A percentile compares a stretch with the other conserved stretches of the same genome.
phyloP scores from a whole-genome alignment of 2,888 invertebrate species.

The Dicranocentrus wangi region DNA sequence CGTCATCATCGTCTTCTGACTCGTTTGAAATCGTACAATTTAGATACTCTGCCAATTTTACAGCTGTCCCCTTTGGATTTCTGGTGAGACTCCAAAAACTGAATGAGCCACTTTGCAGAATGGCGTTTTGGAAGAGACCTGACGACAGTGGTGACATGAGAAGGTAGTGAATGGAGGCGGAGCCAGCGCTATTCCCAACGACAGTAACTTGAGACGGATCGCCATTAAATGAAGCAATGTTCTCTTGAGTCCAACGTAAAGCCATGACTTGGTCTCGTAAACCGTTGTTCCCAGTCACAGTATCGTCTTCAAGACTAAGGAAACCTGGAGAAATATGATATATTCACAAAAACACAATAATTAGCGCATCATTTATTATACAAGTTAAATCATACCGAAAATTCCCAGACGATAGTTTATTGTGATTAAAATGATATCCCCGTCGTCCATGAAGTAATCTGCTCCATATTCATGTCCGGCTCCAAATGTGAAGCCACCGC shows the following conservation, averaged over 20 bases:
- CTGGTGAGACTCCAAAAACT: slow-evolving; percentile 12
- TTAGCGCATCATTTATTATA: background rate
- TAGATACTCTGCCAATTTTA: background rate
- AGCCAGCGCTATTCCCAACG: slow-evolving; percentile 16
- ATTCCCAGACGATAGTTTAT: slow-evolving; percentile 57
- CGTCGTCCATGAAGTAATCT: slow-evolving; percentile 18
- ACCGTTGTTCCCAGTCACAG: slow-evolving; percentile 23
- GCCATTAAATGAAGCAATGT: slow-evolving; percentile 40
- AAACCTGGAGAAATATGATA: slow-evolving; percentile 25
- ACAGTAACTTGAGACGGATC: slow-evolving; percentile 24
- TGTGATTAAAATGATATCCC: slow-evolving; percentile 58
- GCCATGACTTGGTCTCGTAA: slow-evolving; percentile 62
- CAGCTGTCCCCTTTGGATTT: slow-evolving; percentile 16
- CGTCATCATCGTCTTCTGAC: slow-evolving; percentile 17
- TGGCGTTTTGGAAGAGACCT: slow-evolving; percentile 34
- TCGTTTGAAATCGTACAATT: slow-evolving; percentile 12
- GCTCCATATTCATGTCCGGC: slow-evolving; percentile 54
- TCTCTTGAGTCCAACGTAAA: slow-evolving; percentile 58
- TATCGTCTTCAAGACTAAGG: slow-evolving; percentile 55
- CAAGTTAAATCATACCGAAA: slow-evolving; percentile 13
- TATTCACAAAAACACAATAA: background rate
- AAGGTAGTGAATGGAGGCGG: slow-evolving; percentile 12
- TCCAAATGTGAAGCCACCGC: slow-evolving; percentile 63
- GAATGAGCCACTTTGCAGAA: slow-evolving; percentile 33
- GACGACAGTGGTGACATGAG: background rate